These are phyloP conservation scores for Rhamnusium bicolor DNA, from an alignment of 2,888 invertebrate genomes.

Conservation along the genomic window DNA sequence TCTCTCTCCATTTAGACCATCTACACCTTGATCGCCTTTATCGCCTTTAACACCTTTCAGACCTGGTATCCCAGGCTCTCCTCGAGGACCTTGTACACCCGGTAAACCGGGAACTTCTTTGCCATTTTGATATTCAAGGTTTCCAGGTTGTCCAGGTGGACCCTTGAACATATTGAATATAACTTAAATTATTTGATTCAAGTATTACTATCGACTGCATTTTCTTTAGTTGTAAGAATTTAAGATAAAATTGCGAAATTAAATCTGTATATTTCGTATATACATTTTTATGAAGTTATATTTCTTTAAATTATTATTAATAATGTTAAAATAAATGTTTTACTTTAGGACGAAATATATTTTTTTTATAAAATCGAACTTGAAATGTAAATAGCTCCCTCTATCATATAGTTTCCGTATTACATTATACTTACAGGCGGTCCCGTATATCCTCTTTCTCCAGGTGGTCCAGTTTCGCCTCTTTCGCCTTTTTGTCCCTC, in stretches of 20 bases:
- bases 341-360: no score
- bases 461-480: conserved; percentile 59
- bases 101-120: background rate
- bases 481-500: conserved; percentile 46
- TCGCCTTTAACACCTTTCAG: background rate
- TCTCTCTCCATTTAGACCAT: background rate
- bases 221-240: no score
- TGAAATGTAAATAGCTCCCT: no score
- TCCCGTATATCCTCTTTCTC: conserved; percentile 53
- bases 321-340: no score
- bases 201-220: no score
- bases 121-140: background rate
- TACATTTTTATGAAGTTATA: no score
- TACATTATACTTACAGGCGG: background rate
- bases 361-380: no score
- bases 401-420: no score
- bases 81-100: conserved; percentile 4
- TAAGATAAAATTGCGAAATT: no score
- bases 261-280: no score
- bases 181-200: no score
- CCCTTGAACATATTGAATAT: background rate
- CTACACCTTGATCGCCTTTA: conserved; percentile 1
- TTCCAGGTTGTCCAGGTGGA: conserved; percentile 5
- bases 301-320: no score
- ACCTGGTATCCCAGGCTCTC: conserved; percentile 4